Evolutionary conservation across 1,140 invertebrate genomes (phyloP), one percentile per base, ranked within the genome.

Genomic region (Aphidius gifuensis): DNA sequence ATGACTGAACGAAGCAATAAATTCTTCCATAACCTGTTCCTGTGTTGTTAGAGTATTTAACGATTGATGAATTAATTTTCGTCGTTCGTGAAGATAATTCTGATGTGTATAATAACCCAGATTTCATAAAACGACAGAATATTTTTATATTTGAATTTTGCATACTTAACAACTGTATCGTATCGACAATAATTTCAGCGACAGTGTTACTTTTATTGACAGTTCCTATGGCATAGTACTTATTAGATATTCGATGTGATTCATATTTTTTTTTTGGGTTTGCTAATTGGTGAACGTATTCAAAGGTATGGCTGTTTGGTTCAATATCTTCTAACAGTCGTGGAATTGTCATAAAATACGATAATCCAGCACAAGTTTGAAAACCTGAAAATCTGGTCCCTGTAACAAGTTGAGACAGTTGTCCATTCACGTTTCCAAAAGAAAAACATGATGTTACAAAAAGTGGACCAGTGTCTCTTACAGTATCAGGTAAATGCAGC

Each of bases 321-420:
- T 7, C 7, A 7, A 50, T 23, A 23, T 50, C 32, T 50, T 23
- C 21, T 23, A 39, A 40, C 3, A 54, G 39, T 9, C 40, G 7
- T 3, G 51, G 51, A 40, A 54, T 4, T 4, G 51, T 39, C 51
- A 40, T 40, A 32, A 40, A 54, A 40, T 54, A 54, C 6, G 51
- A 39, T 5, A 54, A 38, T 5, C 51, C 51, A 39, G 51, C 8
- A 9, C 51, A 39, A 2, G 8, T 39, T 40, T 54, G 51, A 9
- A 54, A 40, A 6, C 51, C 51, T 38, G 51, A 54, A n/a, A 54
- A 54, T 21, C 51, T 32, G 4, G 51, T 54, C 5, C 38, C 51
- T 4, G 32, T 54, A 39, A 54, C 38, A 3, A 54, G 32, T 4
- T 3, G 39, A n/a, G 39, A 40, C 32, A 40, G 40, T 54, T 50